phyloP scores from a whole-genome alignment of 2,113 vertebrate genomes.

The Poecile atricapillus region DNA sequence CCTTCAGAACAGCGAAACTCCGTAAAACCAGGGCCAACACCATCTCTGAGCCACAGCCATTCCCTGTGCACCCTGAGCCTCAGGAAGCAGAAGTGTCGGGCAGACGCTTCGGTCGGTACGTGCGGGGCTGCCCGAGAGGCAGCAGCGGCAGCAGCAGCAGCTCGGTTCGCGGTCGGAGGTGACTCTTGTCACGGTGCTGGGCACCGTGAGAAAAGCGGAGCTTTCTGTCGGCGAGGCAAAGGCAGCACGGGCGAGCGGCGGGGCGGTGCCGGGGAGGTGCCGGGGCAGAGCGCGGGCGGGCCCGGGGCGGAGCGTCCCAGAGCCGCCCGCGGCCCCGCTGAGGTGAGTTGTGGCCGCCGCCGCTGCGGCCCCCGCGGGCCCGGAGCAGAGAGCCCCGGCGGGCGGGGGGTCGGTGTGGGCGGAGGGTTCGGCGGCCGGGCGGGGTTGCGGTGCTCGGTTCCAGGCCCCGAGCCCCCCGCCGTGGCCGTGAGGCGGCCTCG shows the following conservation, averaged over 20 bases:
- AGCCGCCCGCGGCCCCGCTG: neutral
- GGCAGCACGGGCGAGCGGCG: too few relatives aligned
- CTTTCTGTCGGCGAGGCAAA: fast-evolving
- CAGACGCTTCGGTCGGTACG: neutral
- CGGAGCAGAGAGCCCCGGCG: neutral
- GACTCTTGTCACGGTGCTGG: neutral
- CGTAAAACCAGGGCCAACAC: neutral
- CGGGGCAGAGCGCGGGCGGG: neutral
- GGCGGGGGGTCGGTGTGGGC: neutral
- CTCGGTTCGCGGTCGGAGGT: neutral
- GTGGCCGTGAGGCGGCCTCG: neutral
- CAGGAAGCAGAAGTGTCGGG: too few relatives aligned
- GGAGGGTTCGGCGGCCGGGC: neutral
- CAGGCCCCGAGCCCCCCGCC: neutral
- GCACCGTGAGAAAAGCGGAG: neutral
- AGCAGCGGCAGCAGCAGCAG: neutral
- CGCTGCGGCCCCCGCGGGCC: neutral
- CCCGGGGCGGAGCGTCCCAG: neutral
- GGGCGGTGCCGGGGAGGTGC: neutral
- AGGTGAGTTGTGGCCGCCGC: neutral
- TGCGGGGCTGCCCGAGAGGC: neutral
- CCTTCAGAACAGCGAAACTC: neutral
- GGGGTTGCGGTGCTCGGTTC: neutral
- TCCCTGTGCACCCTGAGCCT: neutral
- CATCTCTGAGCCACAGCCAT: neutral